Evolutionary conservation across 2,888 invertebrate genomes (phyloP).

Genomic region (Xestia c-nigrum): DNA sequence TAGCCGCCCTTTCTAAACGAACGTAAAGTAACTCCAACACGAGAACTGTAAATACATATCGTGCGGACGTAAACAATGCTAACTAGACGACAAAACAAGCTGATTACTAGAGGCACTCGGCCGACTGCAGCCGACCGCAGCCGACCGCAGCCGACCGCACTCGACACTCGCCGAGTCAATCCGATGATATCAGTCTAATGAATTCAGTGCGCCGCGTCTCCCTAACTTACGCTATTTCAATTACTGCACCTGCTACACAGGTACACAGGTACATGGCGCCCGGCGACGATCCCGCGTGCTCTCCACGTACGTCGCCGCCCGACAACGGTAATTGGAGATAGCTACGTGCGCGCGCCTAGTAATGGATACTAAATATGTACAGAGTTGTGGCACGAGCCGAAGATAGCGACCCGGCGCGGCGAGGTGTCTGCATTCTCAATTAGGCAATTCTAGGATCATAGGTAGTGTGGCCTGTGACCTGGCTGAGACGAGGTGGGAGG

Average conservation of each 20-base stretch:
- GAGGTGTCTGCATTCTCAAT: conserved; percentile 72
- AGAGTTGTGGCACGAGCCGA: conserved; percentile 36
- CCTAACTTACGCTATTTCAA: conserved; percentile 68
- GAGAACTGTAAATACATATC: conserved; percentile 42
- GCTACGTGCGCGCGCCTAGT: conserved; percentile 63
- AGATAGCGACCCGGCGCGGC: conserved; percentile 31
- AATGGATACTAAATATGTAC: conserved; percentile 63
- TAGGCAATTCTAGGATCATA: conserved; percentile 68
- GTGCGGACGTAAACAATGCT: conserved; percentile 60
- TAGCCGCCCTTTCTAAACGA: conserved; percentile 52
- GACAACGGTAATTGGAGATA: conserved; percentile 60
- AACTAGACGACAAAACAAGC: conserved; percentile 63
- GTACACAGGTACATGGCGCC: conserved; percentile 13
- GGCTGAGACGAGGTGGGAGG: conserved; percentile 60
- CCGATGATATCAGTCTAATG: conserved; percentile 65
- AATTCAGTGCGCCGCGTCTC: conserved; percentile 61
- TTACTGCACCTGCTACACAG: conserved; percentile 57
- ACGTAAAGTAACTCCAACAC: conserved; percentile 31
- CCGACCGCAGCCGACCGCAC: conserved; percentile 15
- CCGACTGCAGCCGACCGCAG: conserved; percentile 1
- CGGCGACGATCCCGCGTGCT: conserved; percentile 40
- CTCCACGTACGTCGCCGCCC: conserved; percentile 54
- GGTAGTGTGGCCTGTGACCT: conserved; percentile 51
- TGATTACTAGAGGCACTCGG: conserved; percentile 52
- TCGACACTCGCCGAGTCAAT: conserved; percentile 13